Evolutionary conservation across 2,113 vertebrate genomes (phyloP), one percentile per base, ranked within the genome.

Genomic region (Pampusana beccarii): DNA sequence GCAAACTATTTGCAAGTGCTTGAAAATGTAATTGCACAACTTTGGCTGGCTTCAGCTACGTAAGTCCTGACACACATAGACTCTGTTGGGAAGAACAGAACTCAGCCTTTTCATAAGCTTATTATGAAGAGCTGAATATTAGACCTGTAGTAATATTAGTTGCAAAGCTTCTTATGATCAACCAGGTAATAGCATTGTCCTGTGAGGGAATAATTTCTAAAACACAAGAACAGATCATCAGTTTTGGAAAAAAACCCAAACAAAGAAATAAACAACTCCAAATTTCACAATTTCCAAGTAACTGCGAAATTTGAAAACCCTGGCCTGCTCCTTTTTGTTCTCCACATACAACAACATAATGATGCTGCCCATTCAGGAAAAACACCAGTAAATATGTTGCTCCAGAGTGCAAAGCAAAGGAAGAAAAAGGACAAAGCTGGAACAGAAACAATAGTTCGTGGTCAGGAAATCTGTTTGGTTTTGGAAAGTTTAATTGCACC

Each of bases 11-110:
- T 72, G 54, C 56, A 84, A 93, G 69, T 4, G 9, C 72, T 80
- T 91, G 66, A 78, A 95, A 95, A 96, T 80, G 53, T 54, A 94
- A 82, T 94, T 96, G 93, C 67, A 86, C 84, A 96, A 92, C 36
- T 73, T 87, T 66, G 92, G 54, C 69, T 90, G 57, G n/a, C 61
- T 91, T 88, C 88, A 94, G 53, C 78, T 82, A 3, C 13, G 19
- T 64, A 81, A 81, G 25, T 88, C 64, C 79, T 93, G 56, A 91
- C 42, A 91, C 62, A 89, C 71, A 80, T 14, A 42, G 79, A 56
- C 51, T 84, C 75, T 75, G 61, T 51, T 50, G 60, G 92, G 73
- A 88, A 90, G 48, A 92, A 51, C 9, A 62, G 46, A 93, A 92
- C 40, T 61, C 62, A 56, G 67, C 11, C 29, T 92, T 92, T 92